phyloP scores from a whole-genome alignment of 2,113 vertebrate species.

The Arothron firmamentum region DNA sequence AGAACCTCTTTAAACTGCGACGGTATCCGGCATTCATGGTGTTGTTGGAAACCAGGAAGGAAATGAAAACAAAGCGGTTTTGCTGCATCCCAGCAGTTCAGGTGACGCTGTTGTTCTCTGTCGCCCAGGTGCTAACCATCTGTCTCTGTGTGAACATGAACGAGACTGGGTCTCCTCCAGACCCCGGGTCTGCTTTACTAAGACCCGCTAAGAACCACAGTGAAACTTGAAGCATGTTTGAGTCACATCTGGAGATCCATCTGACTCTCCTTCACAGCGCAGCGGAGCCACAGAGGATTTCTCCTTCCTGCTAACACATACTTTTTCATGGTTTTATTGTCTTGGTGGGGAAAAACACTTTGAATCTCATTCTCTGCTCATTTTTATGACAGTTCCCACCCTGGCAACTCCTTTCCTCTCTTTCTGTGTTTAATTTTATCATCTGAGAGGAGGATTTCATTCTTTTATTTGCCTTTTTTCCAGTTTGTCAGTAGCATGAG shows the following conservation, averaged over 20 bases:
- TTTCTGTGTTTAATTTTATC: neutral
- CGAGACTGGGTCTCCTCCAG: slow-evolving; percentile 31
- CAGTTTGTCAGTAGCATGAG: slow-evolving; percentile 13
- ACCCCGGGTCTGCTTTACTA: slow-evolving; percentile 25
- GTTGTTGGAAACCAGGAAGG: neutral
- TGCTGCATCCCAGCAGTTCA: slow-evolving; percentile 18
- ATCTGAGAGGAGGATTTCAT: neutral
- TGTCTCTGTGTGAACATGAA: slow-evolving; percentile 25
- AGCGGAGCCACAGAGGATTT: slow-evolving; percentile 44
- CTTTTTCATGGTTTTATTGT: slow-evolving; percentile 64
- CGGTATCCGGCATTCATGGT: too few species aligned
- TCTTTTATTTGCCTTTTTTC: neutral
- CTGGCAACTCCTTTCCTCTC: neutral
- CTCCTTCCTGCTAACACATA: slow-evolving; percentile 48
- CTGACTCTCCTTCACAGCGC: slow-evolving; percentile 36
- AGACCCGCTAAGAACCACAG: slow-evolving; percentile 50
- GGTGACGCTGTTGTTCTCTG: slow-evolving; percentile 13
- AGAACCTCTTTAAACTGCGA: too few species aligned
- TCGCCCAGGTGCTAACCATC: slow-evolving; percentile 44
- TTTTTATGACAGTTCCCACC: slow-evolving; percentile 17
- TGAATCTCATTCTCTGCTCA: slow-evolving; percentile 45
- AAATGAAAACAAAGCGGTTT: neutral
- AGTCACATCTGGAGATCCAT: slow-evolving; percentile 61
- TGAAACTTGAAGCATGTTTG: slow-evolving; percentile 63
- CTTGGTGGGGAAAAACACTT: slow-evolving; percentile 44